Base-by-base conservation (phyloP, 2,797 vertebrate genomes). In the Botia almorhae region DNA sequence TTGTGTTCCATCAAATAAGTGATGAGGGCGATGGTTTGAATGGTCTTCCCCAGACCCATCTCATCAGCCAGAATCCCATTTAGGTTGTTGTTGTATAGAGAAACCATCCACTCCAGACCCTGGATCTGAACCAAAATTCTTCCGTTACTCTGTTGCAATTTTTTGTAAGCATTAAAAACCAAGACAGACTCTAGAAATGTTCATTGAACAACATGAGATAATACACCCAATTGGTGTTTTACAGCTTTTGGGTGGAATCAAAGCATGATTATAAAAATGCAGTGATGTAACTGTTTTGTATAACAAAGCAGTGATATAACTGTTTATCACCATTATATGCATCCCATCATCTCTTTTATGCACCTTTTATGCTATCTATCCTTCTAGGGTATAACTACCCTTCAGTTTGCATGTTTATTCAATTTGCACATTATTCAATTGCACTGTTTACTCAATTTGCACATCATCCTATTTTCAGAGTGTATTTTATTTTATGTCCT, bases 21-120 rank as follows among this genome's bases (percentile, higher is more conserved):
- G 90, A 99, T 97, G 67, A 98, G 96, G n/a, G 96, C 97, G 70
- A 99, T 98, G 84, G 97, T 99, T 90, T 99, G 97, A 91, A 98
- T 99, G 86, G 97, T 99, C 91, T 99, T 99, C 84, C 97, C 97
- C 1, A 98, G 93, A n/a, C 97, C 97, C 97, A 99, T 99, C 92
- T 99, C 97, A 83, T 99, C 97, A 56, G 97, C 97, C 89, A 99
- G 92, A 91, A 99, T 99, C 80, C 97, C 97, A 61, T 99, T 99
- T 72, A 99, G 89, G 90, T 99, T 99, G 93, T 98, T 98, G 92
- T 99, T 98, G 90, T 98, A 99, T 61, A 98, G 90, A 17, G 97
- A 99, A 89, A 98, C 97, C 97, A 99, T 97, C 97, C 97, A 99
- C 89, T 99, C 97, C 87, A 99, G 91, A 7, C 97, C 97, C 85